phyloP scores from a whole-genome alignment of 1,140 invertebrate species.

The Rhopalosiphum maidis region DNA sequence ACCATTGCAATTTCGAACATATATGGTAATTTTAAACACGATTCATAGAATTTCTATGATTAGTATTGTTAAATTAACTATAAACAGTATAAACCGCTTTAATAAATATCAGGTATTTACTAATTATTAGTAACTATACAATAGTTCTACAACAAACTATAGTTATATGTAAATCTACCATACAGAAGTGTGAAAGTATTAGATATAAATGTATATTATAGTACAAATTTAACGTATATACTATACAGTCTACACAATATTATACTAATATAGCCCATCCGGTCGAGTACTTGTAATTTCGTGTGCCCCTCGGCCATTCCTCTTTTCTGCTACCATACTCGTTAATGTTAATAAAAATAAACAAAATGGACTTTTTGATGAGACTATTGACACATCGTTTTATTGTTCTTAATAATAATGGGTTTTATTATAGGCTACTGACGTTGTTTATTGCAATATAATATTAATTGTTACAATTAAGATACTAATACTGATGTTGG shows the following conservation, averaged over 20 bases:
- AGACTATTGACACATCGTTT: conserved; percentile 36
- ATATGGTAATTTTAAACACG: no score
- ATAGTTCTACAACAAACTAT: not conserved
- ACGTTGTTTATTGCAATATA: conserved; percentile 35
- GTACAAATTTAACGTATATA: not conserved
- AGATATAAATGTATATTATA: not conserved
- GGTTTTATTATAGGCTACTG: conserved; percentile 31
- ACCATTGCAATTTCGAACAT: not conserved
- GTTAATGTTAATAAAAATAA: conserved; percentile 47
- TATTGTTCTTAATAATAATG: conserved; percentile 52
- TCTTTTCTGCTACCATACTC: not conserved
- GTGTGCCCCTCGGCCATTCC: not conserved
- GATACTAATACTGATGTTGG: not conserved
- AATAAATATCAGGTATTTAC: not conserved
- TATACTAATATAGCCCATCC: not conserved
- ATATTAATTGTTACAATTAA: conserved; percentile 51
- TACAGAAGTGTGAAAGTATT: not conserved
- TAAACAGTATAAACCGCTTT: no score
- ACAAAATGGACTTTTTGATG: conserved; percentile 29
- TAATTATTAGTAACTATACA: not conserved
- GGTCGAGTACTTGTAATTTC: not conserved
- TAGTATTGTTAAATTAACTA: no score
- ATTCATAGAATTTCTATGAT: no score
- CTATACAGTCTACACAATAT: not conserved
- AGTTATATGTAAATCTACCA: not conserved